Base-by-base conservation (phyloP, 2,888 invertebrate species). In the Caenorhabditis sinica region DNA sequence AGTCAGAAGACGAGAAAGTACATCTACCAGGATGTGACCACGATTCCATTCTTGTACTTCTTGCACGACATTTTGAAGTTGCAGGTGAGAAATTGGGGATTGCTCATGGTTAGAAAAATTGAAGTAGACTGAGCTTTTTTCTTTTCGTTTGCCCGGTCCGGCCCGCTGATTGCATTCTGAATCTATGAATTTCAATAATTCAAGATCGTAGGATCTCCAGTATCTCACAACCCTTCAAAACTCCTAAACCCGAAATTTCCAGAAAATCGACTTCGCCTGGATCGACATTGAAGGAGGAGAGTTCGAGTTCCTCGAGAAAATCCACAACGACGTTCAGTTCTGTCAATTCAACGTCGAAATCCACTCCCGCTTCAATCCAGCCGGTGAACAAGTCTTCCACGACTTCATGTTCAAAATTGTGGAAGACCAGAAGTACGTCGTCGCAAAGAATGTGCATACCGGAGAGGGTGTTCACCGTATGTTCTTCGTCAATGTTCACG, bases 341-440 rank as follows among this genome's bases (percentile, higher is more conserved):
- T 85, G 85, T 51, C 85, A 85, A 25, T 71, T 82, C 77, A 85
- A 85, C 45, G 15, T 83, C 8, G 83, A 83, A 43, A 56, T 83
- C 3, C 74, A 74, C 43, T 65, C 74, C 0, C 17, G 65, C 8
- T 74, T 65, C 43, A 40, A 36, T 56, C 65, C 53, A 15, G 53
- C 65, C 3, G 74, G 74, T 11, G 74, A 53, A 1, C 74, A 74
- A 20, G 53, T 65, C 15, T 74, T 63, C 30, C 65, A 74, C 30
- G 74, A 74, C 17, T 74, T 74, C 30, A 65, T 74, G 8, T 53
- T 65, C 20, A 23, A 43, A 5, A 28, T 74, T 6, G 20, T 74
- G 17, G 65, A 63, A 28, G 56, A 74, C 5, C 40, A 40, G 20
- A 53, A 65, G 20, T 74, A 65, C 30, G 65, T 74, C 17, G 65